Percentiles rank a stretch among this genome's conserved stretches.
Conservation (phyloP, 2,888 invertebrate species). For the Therioaphis trifolii region DNA sequence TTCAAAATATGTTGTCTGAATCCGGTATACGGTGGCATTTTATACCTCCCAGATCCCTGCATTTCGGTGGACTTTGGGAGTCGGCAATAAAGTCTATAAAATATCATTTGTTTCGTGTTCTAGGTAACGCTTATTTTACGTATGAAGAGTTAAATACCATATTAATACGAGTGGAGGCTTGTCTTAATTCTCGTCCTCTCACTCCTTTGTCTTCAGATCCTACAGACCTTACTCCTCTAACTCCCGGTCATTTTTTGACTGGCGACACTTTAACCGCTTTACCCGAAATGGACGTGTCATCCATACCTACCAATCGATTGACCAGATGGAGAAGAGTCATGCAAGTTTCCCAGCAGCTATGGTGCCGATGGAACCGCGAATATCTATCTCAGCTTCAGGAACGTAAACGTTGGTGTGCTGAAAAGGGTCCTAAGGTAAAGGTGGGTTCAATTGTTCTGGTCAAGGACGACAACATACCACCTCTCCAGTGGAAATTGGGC, state of each 20-base stretch:
- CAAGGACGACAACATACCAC: conserved; percentile 15
- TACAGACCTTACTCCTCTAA: neutral
- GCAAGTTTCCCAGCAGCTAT: conserved; percentile 5
- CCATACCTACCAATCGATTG: neutral
- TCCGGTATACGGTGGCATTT: conserved; percentile 42
- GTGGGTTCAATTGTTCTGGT: neutral
- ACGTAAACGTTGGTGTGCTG: neutral
- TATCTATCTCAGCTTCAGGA: conserved; percentile 31
- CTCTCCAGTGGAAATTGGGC: conserved; percentile 13
- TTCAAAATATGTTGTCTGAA: neutral
- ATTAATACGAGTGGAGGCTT: conserved; percentile 63
- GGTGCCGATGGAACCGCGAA: neutral
- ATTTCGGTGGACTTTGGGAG: conserved; percentile 65
- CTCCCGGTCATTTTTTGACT: conserved; percentile 27
- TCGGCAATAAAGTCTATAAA: conserved; percentile 65
- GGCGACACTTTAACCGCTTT: neutral
- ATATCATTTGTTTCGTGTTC: conserved; percentile 62
- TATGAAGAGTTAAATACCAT: conserved; percentile 65
- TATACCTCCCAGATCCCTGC: conserved; percentile 64
- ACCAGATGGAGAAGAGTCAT: neutral
- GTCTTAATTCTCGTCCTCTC: conserved; percentile 64
- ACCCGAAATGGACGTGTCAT: neutral
- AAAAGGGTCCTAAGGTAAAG: neutral
- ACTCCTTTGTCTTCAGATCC: conserved; percentile 15
- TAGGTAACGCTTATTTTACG: conserved; percentile 59